These are phyloP conservation scores for Clanis bilineata DNA, from an alignment of 2,888 invertebrate genomes.

Conservation along the genomic window DNA sequence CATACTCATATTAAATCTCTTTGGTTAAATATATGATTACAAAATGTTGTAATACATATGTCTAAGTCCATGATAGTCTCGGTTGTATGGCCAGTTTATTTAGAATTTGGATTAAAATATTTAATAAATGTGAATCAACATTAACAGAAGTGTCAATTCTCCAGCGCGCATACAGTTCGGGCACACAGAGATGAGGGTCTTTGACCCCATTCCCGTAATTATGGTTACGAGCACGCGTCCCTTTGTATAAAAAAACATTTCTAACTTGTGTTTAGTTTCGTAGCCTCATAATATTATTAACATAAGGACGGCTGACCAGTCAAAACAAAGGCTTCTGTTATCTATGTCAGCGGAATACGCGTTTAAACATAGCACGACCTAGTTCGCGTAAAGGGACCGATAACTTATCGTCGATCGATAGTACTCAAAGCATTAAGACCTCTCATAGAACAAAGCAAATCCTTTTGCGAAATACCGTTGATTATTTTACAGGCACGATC, in stretches of 20 bases:
- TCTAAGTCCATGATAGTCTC: too few species aligned
- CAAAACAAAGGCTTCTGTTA: slow-evolving; percentile 5
- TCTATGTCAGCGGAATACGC: slow-evolving; percentile 1
- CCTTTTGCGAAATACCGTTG: slow-evolving; percentile 29
- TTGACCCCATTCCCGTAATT: slow-evolving; percentile 63
- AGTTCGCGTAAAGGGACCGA: slow-evolving; percentile 58
- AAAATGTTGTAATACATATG: too few species aligned
- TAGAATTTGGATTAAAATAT: slow-evolving; percentile 26
- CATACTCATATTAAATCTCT: too few species aligned
- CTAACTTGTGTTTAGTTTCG: slow-evolving; percentile 16
- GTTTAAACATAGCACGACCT: slow-evolving; percentile 57
- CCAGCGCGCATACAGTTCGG: slow-evolving; percentile 28
- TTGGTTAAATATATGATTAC: too few species aligned
- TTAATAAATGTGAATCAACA: slow-evolving; percentile 35
- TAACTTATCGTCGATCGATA: slow-evolving; percentile 74
- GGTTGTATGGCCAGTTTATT: background rate
- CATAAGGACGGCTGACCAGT: background rate
- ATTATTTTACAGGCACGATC: slow-evolving; percentile 35
- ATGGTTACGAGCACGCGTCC: slow-evolving; percentile 35
- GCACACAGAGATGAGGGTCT: slow-evolving; percentile 43
- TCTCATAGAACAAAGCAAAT: slow-evolving; percentile 30
- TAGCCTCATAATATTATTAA: background rate
- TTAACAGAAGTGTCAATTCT: slow-evolving; percentile 29
- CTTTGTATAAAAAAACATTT: background rate
- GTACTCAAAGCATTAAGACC: slow-evolving; percentile 47